A percentile compares a stretch with the other conserved stretches of the same genome.
phyloP scores from a whole-genome alignment of 1,140 invertebrate genomes.

The Drosophila athabasca region DNA sequence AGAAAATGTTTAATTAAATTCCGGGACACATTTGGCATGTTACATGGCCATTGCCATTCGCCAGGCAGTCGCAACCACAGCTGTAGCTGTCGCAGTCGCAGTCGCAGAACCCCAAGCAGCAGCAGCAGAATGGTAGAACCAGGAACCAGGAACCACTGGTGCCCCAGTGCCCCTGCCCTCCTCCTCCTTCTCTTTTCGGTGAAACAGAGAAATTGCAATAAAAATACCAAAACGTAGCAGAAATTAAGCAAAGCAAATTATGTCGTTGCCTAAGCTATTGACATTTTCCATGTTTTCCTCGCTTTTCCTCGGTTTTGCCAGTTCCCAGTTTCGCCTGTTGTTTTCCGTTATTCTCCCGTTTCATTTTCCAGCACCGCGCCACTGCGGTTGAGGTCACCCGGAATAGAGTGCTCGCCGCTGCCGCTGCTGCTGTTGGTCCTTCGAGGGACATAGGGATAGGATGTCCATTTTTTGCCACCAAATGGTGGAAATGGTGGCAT shows the following conservation, averaged over 20 bases:
- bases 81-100: conserved; percentile 22
- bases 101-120: neutral
- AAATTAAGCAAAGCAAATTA: conserved; percentile 81
- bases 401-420: conserved; percentile 15
- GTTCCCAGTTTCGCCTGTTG: conserved; percentile 16
- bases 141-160: neutral
- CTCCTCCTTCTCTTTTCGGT: no score
- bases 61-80: conserved; percentile 52
- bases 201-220: conserved; percentile 77
- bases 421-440: conserved; percentile 12
- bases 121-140: neutral
- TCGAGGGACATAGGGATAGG: conserved; percentile 10
- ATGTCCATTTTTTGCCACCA: neutral
- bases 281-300: conserved; percentile 55
- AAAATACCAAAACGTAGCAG: conserved; percentile 75
- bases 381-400: conserved; percentile 48
- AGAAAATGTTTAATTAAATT: conserved; percentile 81
- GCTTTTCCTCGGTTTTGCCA: conserved; percentile 8
- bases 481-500: neutral
- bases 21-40: conserved; percentile 81
- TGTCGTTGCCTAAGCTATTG: conserved; percentile 67
- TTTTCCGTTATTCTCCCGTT: neutral
- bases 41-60: conserved; percentile 40
- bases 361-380: neutral
- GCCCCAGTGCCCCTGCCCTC: no score